A percentile compares a stretch with the other conserved stretches of the same genome.
These are phyloP conservation scores for Nyctibius bracteatus DNA, from an alignment of 2,113 vertebrate genomes.

Conservation along the genomic window DNA sequence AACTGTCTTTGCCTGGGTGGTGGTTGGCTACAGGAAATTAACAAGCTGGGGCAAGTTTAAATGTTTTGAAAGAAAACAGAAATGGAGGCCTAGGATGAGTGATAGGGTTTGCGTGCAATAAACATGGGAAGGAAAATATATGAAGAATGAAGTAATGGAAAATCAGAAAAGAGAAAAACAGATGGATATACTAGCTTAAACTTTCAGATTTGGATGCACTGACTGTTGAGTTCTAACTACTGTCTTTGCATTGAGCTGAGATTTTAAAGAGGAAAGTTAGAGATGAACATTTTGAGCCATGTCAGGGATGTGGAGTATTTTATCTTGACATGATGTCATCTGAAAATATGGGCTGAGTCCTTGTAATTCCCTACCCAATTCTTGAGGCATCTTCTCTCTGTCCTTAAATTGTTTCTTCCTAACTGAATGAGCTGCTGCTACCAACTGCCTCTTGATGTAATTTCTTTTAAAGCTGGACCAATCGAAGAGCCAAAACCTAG, in stretches of 20 bases:
- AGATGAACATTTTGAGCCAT: not conserved
- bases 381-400: not conserved
- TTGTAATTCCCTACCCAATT: not conserved
- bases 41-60: constrained; percentile 29
- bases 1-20: not conserved
- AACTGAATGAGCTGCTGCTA: not conserved
- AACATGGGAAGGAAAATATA: constrained; percentile 23
- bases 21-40: not conserved
- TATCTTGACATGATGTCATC: not conserved
- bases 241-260: not conserved
- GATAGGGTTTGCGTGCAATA: constrained; percentile 23
- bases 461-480: not conserved
- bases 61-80: constrained; percentile 62
- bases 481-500: not conserved
- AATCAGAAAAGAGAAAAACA: not conserved
- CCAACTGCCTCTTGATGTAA: not conserved
- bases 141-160: constrained; percentile 43
- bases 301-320: not conserved
- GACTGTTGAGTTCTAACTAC: not conserved
- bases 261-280: not conserved
- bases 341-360: not conserved
- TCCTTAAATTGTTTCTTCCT: not conserved
- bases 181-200: not conserved
- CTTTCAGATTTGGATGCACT: not conserved
- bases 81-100: constrained; percentile 15